Base-by-base conservation (phyloP, 92 coral and sea anemone genomes). In the Palythoa caribaeorum region DNA sequence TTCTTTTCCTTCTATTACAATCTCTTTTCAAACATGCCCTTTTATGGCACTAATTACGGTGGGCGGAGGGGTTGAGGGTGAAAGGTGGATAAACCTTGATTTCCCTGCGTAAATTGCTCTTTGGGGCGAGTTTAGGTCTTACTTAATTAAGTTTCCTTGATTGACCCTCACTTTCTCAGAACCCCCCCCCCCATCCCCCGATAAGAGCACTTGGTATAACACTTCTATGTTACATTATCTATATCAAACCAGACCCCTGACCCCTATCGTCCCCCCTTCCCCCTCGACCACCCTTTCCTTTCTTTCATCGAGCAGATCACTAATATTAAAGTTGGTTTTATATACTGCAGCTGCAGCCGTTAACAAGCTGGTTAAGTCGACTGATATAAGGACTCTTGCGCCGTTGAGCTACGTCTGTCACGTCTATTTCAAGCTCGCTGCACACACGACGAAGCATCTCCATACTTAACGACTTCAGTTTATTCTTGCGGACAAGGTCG, bases 401-500 rank as follows among this genome's bases (percentile, higher is more conserved):
- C 66, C 66, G 66, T 59, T 59, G 66, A 59, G 66, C 20, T 59
- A 59, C 66, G 20, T 59, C 66, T 59, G 66, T 59, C n/a, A 59
- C 66, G 20, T 54, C 60, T 54, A 54, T 54, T 54, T 54, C 60
- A 54, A 54, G 60, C 12, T 54, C 60, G 60, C 12, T 54, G 60
- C 60, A 54, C 60, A 54, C 60, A 54, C 60, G 60, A 54, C 60
- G 60, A 54, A 54, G 60, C 60, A 54, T 54, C 60, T 54, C 60
- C 60, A 54, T 11, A 9, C 9, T 54, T 54, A 54, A 6, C 12
- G 60, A 6, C 15, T 54, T 54, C 60, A 54, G 12, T 54, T 54
- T 54, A 6, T 54, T 54, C 60, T 54, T 54, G 9, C 60, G 60
- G 87, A 77, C 59, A 87, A 89, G 83, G 90, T 90, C 13, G 87